phyloP scores from a whole-genome alignment of 2,113 vertebrate genomes.

The Nothobranchius kuhntae region DNA sequence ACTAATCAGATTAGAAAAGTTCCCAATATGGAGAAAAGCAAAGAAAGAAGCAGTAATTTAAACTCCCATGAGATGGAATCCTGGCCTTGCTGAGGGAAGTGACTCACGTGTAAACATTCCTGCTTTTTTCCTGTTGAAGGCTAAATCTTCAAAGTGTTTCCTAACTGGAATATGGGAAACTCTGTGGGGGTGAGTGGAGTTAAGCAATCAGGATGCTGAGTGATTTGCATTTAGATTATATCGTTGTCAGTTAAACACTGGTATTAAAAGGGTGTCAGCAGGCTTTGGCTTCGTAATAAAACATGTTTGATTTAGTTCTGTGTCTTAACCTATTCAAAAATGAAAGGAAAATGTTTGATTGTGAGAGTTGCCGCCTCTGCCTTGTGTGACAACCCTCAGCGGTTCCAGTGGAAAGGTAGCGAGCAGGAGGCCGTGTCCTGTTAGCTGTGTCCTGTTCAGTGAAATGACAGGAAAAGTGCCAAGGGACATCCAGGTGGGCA shows the following conservation, averaged over 20 bases:
- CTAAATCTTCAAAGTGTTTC: slow-evolving; percentile 40
- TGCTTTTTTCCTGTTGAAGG: slow-evolving; percentile 18
- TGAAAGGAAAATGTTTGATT: neutral
- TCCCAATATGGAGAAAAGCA: slow-evolving; percentile 35
- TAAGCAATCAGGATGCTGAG: slow-evolving; percentile 36
- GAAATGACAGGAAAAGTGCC: slow-evolving; percentile 11
- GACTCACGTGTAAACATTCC: slow-evolving; percentile 40
- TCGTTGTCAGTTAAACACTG: slow-evolving; percentile 29
- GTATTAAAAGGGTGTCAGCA: slow-evolving; percentile 7
- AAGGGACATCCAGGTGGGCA: slow-evolving; percentile 27
- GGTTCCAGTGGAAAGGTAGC: neutral
- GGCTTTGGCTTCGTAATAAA: neutral
- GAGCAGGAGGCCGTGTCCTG: neutral
- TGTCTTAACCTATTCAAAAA: neutral
- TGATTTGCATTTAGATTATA: slow-evolving; percentile 41
- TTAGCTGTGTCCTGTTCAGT: slow-evolving; percentile 24
- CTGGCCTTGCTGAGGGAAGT: slow-evolving; percentile 45
- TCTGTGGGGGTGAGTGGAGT: slow-evolving; percentile 17
- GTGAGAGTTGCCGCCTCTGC: neutral
- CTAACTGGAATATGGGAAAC: slow-evolving; percentile 1
- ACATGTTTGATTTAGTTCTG: slow-evolving; percentile 1
- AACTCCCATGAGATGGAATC: slow-evolving; percentile 29
- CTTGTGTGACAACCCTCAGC: neutral
- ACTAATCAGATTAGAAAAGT: slow-evolving; percentile 52
- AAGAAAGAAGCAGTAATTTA: slow-evolving; percentile 40